These are phyloP conservation scores for Tapirus indicus DNA, from an alignment of 2,797 vertebrate genomes.

Conservation along the genomic window DNA sequence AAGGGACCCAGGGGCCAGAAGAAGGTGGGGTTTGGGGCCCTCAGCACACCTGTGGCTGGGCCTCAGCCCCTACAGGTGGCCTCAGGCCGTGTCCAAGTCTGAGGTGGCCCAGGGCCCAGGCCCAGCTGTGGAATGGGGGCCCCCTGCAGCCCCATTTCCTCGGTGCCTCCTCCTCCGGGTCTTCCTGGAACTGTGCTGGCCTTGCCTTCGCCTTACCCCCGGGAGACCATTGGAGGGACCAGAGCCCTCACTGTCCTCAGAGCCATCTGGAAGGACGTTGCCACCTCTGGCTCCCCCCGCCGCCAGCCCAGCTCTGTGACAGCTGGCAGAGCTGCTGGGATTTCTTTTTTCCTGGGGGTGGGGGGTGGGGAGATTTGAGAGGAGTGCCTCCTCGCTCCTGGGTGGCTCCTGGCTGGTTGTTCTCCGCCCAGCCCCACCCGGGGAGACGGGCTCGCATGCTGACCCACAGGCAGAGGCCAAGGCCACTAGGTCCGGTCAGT, in stretches of 20 bases:
- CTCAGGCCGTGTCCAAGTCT: not conserved
- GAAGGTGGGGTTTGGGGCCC: not conserved
- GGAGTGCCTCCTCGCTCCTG: too few species aligned
- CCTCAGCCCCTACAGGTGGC: too few species aligned
- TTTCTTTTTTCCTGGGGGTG: not conserved
- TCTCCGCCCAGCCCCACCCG: not conserved
- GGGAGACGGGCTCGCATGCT: not conserved
- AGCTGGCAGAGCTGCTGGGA: not conserved
- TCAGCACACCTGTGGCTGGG: too few species aligned
- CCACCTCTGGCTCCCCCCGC: fast-evolving
- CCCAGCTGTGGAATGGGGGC: not conserved
- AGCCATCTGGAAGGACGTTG: not conserved
- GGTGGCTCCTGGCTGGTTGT: not conserved
- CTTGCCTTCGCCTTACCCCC: not conserved
- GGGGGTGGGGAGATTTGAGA: not conserved
- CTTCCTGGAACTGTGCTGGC: not conserved
- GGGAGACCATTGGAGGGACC: not conserved
- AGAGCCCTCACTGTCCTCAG: not conserved
- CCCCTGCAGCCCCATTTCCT: not conserved
- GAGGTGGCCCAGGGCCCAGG: not conserved
- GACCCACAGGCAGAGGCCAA: not conserved
- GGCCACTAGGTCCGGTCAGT: not conserved
- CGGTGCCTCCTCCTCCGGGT: not conserved
- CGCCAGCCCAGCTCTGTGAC: not conserved
- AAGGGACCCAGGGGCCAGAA: not conserved